Conservation (phyloP, 2,113 vertebrate genomes). For the Nicator chloris region DNA sequence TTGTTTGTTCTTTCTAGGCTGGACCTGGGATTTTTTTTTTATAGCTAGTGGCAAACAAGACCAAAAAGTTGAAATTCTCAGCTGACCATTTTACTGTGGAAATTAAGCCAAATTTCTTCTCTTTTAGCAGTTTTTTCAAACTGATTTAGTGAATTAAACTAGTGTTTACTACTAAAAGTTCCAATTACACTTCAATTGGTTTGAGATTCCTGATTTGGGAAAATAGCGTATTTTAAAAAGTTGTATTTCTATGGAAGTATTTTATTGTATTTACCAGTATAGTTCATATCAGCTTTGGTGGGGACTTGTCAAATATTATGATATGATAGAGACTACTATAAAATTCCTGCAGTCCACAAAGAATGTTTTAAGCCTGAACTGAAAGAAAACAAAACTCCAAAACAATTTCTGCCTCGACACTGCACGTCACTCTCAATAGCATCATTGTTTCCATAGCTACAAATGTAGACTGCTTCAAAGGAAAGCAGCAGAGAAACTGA, state of each 20-base stretch:
- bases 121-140: not conserved
- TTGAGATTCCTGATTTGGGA: not conserved
- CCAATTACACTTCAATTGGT: not conserved
- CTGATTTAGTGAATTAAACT: too few species aligned
- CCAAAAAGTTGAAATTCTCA: not conserved
- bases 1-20: not conserved
- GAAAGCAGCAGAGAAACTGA: conserved; percentile 12
- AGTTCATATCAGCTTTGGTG: not conserved
- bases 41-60: not conserved
- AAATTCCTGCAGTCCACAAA: not conserved
- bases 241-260: not conserved
- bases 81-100: not conserved
- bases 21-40: not conserved
- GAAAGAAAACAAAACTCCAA: conserved; percentile 26
- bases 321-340: not conserved
- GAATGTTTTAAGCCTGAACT: not conserved
- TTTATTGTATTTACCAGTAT: not conserved
- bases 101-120: not conserved
- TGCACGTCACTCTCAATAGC: conserved; percentile 34
- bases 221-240: not conserved
- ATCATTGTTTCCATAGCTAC: conserved; percentile 65
- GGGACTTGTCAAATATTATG: not conserved
- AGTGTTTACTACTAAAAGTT: too few species aligned
- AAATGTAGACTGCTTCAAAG: conserved; percentile 44
- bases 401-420: not conserved